Conservation (phyloP, 2,797 vertebrate genomes). For the Lutjanus argentimaculatus region DNA sequence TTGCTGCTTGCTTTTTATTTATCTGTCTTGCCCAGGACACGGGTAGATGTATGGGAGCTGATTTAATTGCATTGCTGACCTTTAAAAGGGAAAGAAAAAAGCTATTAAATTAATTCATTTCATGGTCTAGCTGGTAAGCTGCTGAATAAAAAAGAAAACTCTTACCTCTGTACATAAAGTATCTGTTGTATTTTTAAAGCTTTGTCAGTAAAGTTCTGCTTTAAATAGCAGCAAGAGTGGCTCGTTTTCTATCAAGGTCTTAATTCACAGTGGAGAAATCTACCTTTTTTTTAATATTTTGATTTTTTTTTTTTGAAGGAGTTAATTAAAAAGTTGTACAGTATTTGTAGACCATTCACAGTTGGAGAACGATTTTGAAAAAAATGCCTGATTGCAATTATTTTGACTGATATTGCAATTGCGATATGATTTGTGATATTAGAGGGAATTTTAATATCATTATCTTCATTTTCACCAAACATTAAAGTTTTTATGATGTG, state of each 20-base stretch:
- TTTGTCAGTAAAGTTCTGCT: constrained; percentile 4
- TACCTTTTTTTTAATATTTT: neutral
- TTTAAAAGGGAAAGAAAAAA: constrained; percentile 52
- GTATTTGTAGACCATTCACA: neutral
- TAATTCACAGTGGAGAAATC: neutral
- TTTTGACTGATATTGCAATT: too few relatives aligned
- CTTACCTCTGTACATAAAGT: constrained; percentile 40
- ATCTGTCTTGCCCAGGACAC: constrained; percentile 25
- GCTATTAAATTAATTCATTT: constrained; percentile 57
- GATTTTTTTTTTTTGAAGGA: too few relatives aligned
- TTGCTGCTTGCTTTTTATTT: constrained; percentile 35
- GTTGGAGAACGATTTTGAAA: neutral
- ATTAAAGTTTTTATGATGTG: too few relatives aligned
- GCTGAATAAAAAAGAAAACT: neutral
- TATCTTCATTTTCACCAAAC: too few relatives aligned
- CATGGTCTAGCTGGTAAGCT: constrained; percentile 47
- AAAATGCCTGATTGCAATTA: too few relatives aligned
- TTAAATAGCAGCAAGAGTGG: constrained; percentile 17
- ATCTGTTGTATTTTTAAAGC: constrained; percentile 37
- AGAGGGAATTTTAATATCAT: too few relatives aligned
- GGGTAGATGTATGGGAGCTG: constrained; percentile 39
- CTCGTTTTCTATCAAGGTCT: neutral
- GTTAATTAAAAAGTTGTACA: neutral
- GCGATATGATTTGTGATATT: too few relatives aligned
- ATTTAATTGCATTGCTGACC: constrained; percentile 72